Evolutionary conservation across 2,113 vertebrate species (phyloP), one percentile per base, ranked within the genome.

Genomic region (Ictalurus punctatus): DNA sequence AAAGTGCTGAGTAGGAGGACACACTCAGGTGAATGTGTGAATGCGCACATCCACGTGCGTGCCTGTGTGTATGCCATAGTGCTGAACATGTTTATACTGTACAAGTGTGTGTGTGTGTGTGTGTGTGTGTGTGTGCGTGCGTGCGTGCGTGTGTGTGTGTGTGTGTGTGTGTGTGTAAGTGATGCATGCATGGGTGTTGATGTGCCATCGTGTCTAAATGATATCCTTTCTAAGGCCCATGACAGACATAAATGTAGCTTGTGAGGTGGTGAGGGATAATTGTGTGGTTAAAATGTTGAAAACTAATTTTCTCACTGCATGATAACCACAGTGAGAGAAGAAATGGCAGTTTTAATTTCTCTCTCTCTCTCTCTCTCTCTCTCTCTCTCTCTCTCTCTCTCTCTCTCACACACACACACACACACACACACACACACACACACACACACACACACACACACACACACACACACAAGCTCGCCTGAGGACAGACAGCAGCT

Each of bases 211-310:
- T 81, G 74, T 85, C 14, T 85, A 81, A 90, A 83, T 89, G 69
- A 88, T 89, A 73, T 88, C 44, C 87, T 88, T 80, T 85, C 78
- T 88, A 65, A 89, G 86, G 71, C 86, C 76, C 30, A 34, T 89
- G 88, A 92, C 84, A 91, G 90, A 58, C 74, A 84, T 86, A 90
- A 88, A 54, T 84, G 90, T 67, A 88, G 86, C 81, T 88, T 90
- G 84, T 91, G 65, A 89, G 91, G 73, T 89, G 84, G 89, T 88
- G 73, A 79, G 34, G 91, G 88, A 90, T 92, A 90, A 92, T 90
- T 91, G 80, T 91, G 90, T 73, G 88, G 88, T 92, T 63, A 84
- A 58, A 71, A 91, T 89, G 89, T 88, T 81, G 69, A 87, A 90
- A 91, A 88, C 83, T 86, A 65, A 88, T 90, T 90, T 90, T 91